Base-by-base conservation (phyloP, 2,113 vertebrate genomes). In the Ranitomeya variabilis region DNA sequence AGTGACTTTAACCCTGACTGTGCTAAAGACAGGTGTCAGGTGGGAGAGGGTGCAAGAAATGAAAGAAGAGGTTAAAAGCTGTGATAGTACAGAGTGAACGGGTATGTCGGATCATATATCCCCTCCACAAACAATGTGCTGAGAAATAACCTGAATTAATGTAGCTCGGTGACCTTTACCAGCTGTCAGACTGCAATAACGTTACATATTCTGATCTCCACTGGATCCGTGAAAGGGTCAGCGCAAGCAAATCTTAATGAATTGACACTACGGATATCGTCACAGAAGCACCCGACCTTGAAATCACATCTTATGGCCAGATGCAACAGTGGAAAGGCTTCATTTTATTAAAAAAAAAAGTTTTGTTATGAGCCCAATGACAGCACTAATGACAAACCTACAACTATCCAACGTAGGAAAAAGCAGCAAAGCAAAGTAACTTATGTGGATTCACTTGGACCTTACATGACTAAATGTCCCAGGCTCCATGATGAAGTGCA, bases 141-240 rank as follows among this genome's bases (percentile, higher is more conserved):
- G 71, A 90, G 59, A 91, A 91, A 90, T 60, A 83, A 87, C 3
- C 0, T 18, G 85, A 85, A 90, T 90, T 91, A 92, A 91, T 90
- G 80, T 88, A 79, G 87, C 88, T 87, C 60, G 73, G 76, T 93
- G 92, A 94, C 92, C 92, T 95, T 94, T 94, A 82, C 11, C 90
- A 93, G n/a, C 92, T 95, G 92, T 91, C 92, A 92, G 92, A 59
- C 15, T 88, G 90, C 69, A 90, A 89, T 37, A 91, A 89, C 87
- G 91, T 91, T 91, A 86, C 88, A 87, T 89, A 5, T 90, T 92
- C 92, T 93, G 90, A 91, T 91, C 0, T 18, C 69, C 89, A 90
- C 87, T 84, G 78, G 88, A 90, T 89, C 78, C 16, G 0, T 59
- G 87, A 90, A 71, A 87, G 87, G 78, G 85, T 67, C 74, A 90